phyloP scores from a whole-genome alignment of 2,888 invertebrate genomes.

The Thera obeliscata region DNA sequence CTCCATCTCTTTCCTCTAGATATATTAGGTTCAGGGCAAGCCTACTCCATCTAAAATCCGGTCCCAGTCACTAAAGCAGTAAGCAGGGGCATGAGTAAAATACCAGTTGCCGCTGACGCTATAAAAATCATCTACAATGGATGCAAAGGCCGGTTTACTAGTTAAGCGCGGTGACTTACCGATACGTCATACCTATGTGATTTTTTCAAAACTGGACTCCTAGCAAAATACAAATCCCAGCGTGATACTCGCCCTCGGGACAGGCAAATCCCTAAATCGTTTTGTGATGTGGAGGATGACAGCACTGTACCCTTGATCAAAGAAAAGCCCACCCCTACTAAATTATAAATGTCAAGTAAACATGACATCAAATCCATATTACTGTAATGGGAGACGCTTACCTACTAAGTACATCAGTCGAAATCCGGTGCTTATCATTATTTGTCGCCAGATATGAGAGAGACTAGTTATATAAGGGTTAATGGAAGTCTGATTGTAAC shows the following conservation, averaged over 20 bases:
- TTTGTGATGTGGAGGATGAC: conserved; percentile 34
- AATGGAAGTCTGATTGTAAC: conserved; percentile 50
- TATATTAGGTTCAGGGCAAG: too few relatives aligned
- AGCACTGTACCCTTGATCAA: conserved; percentile 38
- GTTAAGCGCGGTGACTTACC: too few relatives aligned
- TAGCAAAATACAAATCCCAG: conserved; percentile 12
- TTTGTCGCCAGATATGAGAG: conserved; percentile 45
- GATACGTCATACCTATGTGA: too few relatives aligned
- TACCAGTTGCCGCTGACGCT: too few relatives aligned
- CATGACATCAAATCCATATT: conserved; percentile 41
- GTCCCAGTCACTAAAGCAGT: too few relatives aligned
- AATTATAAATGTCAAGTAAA: conserved; percentile 43
- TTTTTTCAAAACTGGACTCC: too few relatives aligned
- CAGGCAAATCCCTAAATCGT: conserved; percentile 30
- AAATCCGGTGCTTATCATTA: conserved; percentile 43
- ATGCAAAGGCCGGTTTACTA: too few relatives aligned
- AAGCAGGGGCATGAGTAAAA: too few relatives aligned
- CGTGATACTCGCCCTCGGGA: conserved; percentile 17
- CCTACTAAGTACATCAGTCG: conserved; percentile 28
- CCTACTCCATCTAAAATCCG: too few relatives aligned
- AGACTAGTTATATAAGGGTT: conserved; percentile 48
- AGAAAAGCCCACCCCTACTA: conserved; percentile 33
- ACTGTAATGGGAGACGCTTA: conserved; percentile 34
- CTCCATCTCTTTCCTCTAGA: too few relatives aligned
- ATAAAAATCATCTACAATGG: too few relatives aligned